Evolutionary conservation across 2,888 invertebrate species (phyloP), one percentile per base, ranked within the genome.

Genomic region (Oxyteleia sp.): DNA sequence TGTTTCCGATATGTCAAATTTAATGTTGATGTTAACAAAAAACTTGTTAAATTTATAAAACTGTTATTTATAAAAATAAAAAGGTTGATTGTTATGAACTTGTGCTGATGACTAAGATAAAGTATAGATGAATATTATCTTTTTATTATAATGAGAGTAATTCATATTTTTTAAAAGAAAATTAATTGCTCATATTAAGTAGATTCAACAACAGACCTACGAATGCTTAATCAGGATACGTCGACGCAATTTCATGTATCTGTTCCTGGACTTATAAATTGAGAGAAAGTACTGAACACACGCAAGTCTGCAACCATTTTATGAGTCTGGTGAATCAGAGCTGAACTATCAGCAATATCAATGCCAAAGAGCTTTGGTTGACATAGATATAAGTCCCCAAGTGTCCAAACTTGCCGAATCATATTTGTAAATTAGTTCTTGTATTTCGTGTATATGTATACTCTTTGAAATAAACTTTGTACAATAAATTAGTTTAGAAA

Each of bases 261-360:
- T 61, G 61, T 72, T 72, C 41, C 51, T 51, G 72, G 51, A 20
- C 49, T 72, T 61, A 71, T 71, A 71, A 71, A 71, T 71, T 71
- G 43, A 64, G 74, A 74, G 74, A 74, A 74, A 74, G 74, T 74
- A 35, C 32, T 35, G 51, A 64, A 35, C 45, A 41, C 57, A 66
- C 43, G 76, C 75, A 32, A 66, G 51, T 43, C 57, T 23, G 47
- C 57, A 26, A 53, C 29, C 64, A 41, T 57, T 75, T 64, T 75
- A 75, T 41, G 38, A 75, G 75, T 38, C 66, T 49, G 45, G 86
- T 84, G 88, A 91, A 91, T 90, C 89, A 90, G 91, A 91, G 89
- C 91, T 89, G 90, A 91, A 91, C 91, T 91, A 91, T 91, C 90
- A 81, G 82, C 76, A 78, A 82, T 90, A 91, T 91, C 89, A 84